Base-by-base conservation (phyloP, 2,113 vertebrate genomes). In the Thermophis baileyi region DNA sequence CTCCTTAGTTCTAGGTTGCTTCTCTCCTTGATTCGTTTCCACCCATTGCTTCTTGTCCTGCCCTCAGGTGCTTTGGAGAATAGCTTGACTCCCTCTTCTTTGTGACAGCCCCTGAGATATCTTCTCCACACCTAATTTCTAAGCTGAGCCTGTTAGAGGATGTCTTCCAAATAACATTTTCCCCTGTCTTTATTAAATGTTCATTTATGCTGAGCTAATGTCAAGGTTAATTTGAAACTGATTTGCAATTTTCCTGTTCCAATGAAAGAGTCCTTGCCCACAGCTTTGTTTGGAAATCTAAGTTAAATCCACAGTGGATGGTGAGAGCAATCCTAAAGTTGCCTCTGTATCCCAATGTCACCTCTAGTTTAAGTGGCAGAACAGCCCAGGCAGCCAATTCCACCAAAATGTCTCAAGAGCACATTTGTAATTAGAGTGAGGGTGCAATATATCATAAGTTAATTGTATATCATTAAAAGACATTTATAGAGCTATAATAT, bases 281-380 rank as follows among this genome's bases (percentile, higher is more conserved):
- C 93, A 93, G 90, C 94, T 95, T 95, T 95, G 96, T 94, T 94
- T 88, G 46, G 18, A 96, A 94, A 90, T 93, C 69, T 93, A 93
- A 92, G 92, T 93, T 91, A 94, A 96, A 94, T 63, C 46, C 50
- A 0, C 60, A 90, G 89, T 87, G 16, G 91, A 35, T 92, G 18
- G 27, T 2, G 11, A 94, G 91, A 6, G 51, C 95, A 88, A 90
- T 92, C 69, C 69, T 81, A 40, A 81, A 22, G 69, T 81, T 95
- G 88, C 0, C 18, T 44, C 35, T 4, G 0, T 50, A 93, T 94
- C 92, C 88, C 20, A 6, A 90, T 49, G 93, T 95, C 92, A 4
- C 92, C 91, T 57, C 0, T 93, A 90, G 91, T 93, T 86, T 90
- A 49, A 90, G 53, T 35, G 49, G 47, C 46, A 90, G 69, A 89